A percentile compares a stretch with the other conserved stretches of the same genome.
These are phyloP conservation scores for Cossypha dichroa DNA, from an alignment of 2,797 vertebrate genomes.

Conservation along the genomic window DNA sequence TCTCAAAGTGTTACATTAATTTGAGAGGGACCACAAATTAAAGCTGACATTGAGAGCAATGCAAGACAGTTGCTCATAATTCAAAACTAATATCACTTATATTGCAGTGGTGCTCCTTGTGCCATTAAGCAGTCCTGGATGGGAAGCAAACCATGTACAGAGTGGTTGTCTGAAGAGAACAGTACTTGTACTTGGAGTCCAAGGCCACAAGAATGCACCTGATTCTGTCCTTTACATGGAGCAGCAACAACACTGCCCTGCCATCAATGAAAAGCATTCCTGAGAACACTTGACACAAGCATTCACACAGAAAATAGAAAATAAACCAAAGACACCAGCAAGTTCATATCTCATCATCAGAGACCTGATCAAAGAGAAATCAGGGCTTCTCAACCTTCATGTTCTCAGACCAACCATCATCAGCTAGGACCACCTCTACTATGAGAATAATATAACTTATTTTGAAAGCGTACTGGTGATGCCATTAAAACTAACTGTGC, in stretches of 20 bases:
- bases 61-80: not conserved
- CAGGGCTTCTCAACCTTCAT: not conserved
- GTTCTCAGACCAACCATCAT: not conserved
- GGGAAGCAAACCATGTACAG: not conserved
- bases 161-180: not conserved
- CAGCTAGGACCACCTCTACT: fast-evolving
- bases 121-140: not conserved
- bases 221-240: not conserved
- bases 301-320: not conserved
- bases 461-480: not conserved
- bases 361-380: not conserved
- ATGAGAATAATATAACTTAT: not conserved
- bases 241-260: not conserved
- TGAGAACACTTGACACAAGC: not conserved
- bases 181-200: not conserved
- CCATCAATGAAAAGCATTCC: not conserved
- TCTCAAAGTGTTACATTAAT: not conserved
- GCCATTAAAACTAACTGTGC: not conserved
- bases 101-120: not conserved
- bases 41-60: not conserved
- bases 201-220: not conserved
- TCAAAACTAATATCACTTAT: not conserved
- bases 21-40: not conserved
- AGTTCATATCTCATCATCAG: not conserved
- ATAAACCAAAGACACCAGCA: not conserved